phyloP scores from a whole-genome alignment of 2,113 vertebrate genomes.

The Misgurnus mizolepis region DNA sequence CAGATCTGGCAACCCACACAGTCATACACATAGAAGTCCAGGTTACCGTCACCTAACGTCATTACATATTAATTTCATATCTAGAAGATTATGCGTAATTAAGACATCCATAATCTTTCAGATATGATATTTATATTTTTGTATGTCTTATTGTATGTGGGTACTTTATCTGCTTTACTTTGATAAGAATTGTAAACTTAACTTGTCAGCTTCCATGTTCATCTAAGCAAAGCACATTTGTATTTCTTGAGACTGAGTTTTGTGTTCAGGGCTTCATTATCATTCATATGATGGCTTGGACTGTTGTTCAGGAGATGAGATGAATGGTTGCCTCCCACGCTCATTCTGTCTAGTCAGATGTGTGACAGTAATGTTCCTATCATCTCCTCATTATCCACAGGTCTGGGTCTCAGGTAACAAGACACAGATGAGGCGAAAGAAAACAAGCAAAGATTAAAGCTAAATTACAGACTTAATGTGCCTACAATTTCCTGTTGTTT shows the following conservation, averaged over 20 bases:
- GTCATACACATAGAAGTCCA: no score
- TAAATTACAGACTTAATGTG: background rate
- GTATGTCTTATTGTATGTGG: no score
- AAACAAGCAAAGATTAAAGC: background rate
- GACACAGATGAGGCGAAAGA: background rate
- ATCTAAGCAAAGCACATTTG: background rate
- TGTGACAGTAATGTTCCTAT: slow-evolving; percentile 14
- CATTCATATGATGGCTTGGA: slow-evolving; percentile 12
- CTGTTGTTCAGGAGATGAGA: slow-evolving; percentile 24
- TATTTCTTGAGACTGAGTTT: slow-evolving; percentile 2
- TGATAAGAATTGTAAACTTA: background rate
- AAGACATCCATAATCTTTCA: no score
- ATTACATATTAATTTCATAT: no score
- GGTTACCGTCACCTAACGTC: no score
- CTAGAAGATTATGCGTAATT: no score
- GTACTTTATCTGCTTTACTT: no score
- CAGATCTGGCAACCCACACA: no score
- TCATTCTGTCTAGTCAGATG: background rate
- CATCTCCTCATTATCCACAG: slow-evolving; percentile 12
- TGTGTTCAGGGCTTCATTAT: slow-evolving; percentile 15
- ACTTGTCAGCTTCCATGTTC: background rate
- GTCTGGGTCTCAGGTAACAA: background rate
- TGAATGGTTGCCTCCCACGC: slow-evolving; percentile 25
- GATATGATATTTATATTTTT: no score
- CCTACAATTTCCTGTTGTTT: background rate